Conservation (phyloP, 2,888 invertebrate genomes). For the Perdita meconis region DNA sequence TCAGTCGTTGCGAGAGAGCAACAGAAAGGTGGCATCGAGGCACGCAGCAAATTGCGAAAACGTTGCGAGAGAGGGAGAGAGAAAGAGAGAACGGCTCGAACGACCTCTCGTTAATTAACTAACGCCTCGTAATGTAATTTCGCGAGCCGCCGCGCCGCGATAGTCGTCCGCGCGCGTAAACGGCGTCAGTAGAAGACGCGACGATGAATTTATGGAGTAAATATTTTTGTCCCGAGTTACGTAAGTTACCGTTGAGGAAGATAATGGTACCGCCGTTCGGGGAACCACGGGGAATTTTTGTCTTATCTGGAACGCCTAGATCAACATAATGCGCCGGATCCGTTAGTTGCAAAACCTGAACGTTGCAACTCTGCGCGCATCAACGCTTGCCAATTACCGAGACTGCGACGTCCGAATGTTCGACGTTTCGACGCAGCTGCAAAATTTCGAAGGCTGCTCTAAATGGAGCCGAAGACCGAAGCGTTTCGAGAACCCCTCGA, state of each 20-base stretch:
- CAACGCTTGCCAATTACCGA: too few species aligned
- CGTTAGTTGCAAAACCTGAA: too few species aligned
- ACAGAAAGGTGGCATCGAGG: slow-evolving; percentile 40
- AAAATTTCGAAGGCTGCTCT: too few species aligned
- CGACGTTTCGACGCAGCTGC: too few species aligned
- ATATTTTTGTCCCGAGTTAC: slow-evolving; percentile 2
- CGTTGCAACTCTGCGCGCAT: too few species aligned
- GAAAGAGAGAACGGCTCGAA: slow-evolving; percentile 1
- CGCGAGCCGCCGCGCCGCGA: slow-evolving; percentile 10
- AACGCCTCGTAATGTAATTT: slow-evolving; percentile 46
- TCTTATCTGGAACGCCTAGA: too few species aligned
- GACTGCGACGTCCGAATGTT: too few species aligned
- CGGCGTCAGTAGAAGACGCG: not conserved
- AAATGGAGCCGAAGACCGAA: too few species aligned
- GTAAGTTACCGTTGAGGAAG: not conserved
- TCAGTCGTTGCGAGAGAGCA: slow-evolving; percentile 27
- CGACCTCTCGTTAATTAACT: slow-evolving; percentile 48
- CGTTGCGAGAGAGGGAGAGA: not conserved
- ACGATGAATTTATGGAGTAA: slow-evolving; percentile 17
- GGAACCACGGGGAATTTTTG: not conserved
- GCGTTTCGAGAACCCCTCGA: not conserved
- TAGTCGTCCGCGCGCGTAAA: slow-evolving; percentile 20
- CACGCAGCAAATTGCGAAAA: slow-evolving; percentile 40
- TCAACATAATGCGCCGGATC: too few species aligned
- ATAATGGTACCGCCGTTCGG: not conserved